Evolutionary conservation across 2,797 vertebrate genomes (phyloP).

Genomic region (Ctenopoma multispine): DNA sequence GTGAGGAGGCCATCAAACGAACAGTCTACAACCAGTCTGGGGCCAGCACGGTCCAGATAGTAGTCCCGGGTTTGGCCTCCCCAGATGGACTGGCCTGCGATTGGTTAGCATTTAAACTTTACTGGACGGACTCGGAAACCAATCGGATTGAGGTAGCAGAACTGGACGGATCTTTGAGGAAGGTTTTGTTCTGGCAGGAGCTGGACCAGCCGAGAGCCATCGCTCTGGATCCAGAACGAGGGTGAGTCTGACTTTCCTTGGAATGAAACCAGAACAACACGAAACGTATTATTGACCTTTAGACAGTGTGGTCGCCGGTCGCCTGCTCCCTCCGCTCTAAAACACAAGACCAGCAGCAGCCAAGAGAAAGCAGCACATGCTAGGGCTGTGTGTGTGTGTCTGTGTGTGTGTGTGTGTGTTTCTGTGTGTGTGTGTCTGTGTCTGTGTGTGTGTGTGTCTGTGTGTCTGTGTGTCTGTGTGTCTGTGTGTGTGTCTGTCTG

Average conservation of each 20-base stretch:
- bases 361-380: no score
- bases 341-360: no score
- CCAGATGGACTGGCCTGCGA: slow-evolving; percentile 97
- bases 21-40: slow-evolving; percentile 90
- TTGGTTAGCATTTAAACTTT: slow-evolving; percentile 95
- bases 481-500: no score
- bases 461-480: no score
- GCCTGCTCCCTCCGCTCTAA: no score
- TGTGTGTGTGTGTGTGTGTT: no score
- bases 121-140: slow-evolving; percentile 98
- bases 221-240: slow-evolving; percentile 93
- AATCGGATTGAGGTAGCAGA: slow-evolving; percentile 97
- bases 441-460: no score
- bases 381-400: no score
- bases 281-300: no score
- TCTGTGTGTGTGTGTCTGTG: no score
- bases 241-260: slow-evolving; percentile 83
- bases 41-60: slow-evolving; percentile 83
- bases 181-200: slow-evolving; percentile 98
- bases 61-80: slow-evolving; percentile 92
- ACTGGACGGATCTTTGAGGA: slow-evolving; percentile 92
- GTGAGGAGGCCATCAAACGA: slow-evolving; percentile 96
- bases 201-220: slow-evolving; percentile 97
- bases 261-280: no score
- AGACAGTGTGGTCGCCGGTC: no score